phyloP scores from a whole-genome alignment of 1,140 invertebrate species.

The Drosophila rhopaloa region DNA sequence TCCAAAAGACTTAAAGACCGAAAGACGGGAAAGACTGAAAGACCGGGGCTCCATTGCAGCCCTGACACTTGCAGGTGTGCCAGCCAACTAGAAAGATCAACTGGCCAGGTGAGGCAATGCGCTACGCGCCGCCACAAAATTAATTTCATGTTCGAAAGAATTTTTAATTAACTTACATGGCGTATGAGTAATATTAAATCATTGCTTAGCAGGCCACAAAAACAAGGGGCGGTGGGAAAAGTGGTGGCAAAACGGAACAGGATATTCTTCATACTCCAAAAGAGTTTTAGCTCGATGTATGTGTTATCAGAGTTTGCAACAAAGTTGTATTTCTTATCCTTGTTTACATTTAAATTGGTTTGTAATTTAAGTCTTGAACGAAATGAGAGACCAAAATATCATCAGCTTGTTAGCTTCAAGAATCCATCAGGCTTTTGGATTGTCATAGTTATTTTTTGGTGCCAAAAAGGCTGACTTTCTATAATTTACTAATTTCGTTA shows the following conservation, averaged over 20 bases:
- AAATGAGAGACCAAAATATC: no score
- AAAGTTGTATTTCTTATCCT: no score
- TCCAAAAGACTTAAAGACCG: neutral
- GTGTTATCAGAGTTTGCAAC: neutral
- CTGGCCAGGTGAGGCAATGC: slow-evolving; percentile 28
- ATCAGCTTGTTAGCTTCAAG: no score
- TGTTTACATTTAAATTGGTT: no score
- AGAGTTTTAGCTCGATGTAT: neutral
- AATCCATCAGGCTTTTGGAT: no score
- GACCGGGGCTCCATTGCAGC: slow-evolving; percentile 43
- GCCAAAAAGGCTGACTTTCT: no score
- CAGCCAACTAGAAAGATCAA: slow-evolving; percentile 51
- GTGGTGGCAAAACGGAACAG: slow-evolving; percentile 4
- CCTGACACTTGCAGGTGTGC: slow-evolving; percentile 79
- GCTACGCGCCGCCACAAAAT: slow-evolving; percentile 54
- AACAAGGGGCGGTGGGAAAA: neutral
- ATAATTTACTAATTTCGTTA: no score
- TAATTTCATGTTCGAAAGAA: slow-evolving; percentile 65
- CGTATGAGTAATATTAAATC: slow-evolving; percentile 68
- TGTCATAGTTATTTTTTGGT: no score
- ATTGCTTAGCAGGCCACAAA: slow-evolving; percentile 16
- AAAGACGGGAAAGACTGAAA: neutral
- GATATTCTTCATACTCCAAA: neutral
- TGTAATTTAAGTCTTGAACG: no score
- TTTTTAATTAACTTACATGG: slow-evolving; percentile 73